Evolutionary conservation across 1,140 invertebrate species (phyloP).

Genomic region (Pseudachorutes palmiensis): DNA sequence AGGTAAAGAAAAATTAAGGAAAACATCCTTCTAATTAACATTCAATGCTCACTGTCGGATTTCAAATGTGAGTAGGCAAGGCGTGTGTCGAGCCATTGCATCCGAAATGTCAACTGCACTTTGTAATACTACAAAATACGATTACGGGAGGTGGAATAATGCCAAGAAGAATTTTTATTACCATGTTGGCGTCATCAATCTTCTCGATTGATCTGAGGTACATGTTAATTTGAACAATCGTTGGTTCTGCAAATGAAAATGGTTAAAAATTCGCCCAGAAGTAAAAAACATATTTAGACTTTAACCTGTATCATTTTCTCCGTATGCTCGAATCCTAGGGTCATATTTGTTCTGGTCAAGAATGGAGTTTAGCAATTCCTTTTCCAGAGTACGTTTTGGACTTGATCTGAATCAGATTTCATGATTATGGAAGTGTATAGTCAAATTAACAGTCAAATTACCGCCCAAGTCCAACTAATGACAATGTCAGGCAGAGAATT

Average conservation of each 20-base stretch:
- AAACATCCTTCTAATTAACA: not conserved
- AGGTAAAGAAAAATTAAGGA: not conserved
- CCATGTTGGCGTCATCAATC: not conserved
- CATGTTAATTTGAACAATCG: not conserved
- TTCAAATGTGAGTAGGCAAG: conserved; percentile 10
- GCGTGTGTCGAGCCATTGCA: conserved; percentile 24
- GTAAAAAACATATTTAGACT: not conserved
- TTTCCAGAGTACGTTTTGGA: not conserved
- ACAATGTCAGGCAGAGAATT: too few relatives aligned
- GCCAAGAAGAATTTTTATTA: not conserved
- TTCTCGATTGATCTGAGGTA: not conserved
- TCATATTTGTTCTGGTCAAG: not conserved
- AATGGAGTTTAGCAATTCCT: not conserved
- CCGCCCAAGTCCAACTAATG: too few relatives aligned
- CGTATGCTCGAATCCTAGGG: not conserved
- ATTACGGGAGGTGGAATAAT: too few relatives aligned
- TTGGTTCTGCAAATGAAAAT: not conserved
- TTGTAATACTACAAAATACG: conserved; percentile 10
- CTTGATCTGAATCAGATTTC: too few relatives aligned
- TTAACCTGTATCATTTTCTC: not conserved
- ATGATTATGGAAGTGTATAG: not conserved
- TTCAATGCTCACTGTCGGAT: not conserved
- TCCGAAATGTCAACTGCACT: conserved; percentile 29
- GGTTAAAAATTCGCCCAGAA: not conserved
- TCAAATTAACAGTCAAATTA: not conserved